Base-by-base conservation (phyloP, 2,888 invertebrate genomes). In the Apocheima hispidaria region DNA sequence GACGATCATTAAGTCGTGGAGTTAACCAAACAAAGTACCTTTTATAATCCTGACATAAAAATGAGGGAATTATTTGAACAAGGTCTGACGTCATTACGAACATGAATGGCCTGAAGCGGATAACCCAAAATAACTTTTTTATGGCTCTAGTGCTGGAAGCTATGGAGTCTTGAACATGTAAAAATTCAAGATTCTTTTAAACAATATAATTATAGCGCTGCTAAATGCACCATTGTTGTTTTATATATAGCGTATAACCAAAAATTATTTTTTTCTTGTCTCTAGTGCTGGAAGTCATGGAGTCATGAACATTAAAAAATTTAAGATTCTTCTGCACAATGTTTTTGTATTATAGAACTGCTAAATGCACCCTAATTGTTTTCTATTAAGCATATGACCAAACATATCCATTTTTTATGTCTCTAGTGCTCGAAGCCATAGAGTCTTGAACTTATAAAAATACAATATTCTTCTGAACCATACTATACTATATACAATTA, bases 51-150 rank as follows among this genome's bases (percentile, higher is more conserved):
- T 50, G 41, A 40, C 36, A 51, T 51, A 40, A 51, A 51, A 60
- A 40, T 54, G 61, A 57, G 48, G 53, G 48, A 54, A 49, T 58
- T 62, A 50, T 60, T 65, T 58, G 51, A 52, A 51, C 35, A 57
- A 54, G 23, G 28, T 53, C 26, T 67, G 65, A 63, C 67, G 63
- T 65, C 65, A 65, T 63, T 58, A 54, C 12, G 50, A 54, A 50
- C 44, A 61, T 56, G 46, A 64, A 64, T 50, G 20, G 59, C 61
- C 64, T 52, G 57, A 33, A 52, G 60, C 58, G n/a, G 36, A 20
- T 46, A 18, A 46, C 46, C 30, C 50, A 23, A 38, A 55, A 23
- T 62, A 56, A 63, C 41, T 14, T 59, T 41, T 35, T 50, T 28
- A 43, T 49, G 16, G 6, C 28, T 38, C 20, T 44, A 58, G 36